Evolutionary conservation across 2,113 vertebrate genomes (phyloP).

Genomic region (Tretioscincus oriximinensis): DNA sequence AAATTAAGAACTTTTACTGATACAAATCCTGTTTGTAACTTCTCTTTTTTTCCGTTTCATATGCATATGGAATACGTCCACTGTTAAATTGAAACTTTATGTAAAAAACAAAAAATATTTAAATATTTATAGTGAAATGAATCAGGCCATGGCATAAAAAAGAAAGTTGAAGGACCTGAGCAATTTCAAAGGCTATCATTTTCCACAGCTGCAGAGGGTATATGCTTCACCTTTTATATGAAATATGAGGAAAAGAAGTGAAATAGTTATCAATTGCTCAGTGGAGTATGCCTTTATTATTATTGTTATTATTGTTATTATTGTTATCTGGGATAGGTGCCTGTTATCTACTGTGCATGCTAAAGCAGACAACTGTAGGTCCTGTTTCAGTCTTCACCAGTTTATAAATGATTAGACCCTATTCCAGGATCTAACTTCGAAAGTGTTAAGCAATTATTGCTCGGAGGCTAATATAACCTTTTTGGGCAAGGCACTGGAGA

Average conservation of each 20-base stretch:
- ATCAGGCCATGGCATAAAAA: not conserved
- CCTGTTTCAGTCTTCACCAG: no score
- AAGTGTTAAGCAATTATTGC: no score
- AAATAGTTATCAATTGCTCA: not conserved
- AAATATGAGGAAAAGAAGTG: not conserved
- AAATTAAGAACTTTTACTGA: slow-evolving; percentile 32
- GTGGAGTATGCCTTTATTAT: not conserved
- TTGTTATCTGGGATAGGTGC: no score
- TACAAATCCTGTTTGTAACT: not conserved
- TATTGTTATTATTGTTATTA: no score
- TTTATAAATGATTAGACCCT: no score
- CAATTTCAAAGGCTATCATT: not conserved
- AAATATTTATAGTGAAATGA: slow-evolving; percentile 12
- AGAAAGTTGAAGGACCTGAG: not conserved
- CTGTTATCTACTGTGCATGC: no score
- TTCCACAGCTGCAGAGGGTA: not conserved
- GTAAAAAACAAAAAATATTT: slow-evolving; percentile 2
- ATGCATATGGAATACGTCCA: not conserved
- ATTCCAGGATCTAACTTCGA: no score
- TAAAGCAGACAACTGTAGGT: no score
- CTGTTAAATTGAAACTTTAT: slow-evolving; percentile 5
- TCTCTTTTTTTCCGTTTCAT: slow-evolving; percentile 19
- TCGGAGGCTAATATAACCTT: no score
- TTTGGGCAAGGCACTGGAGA: no score
- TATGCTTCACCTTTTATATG: not conserved